These are phyloP conservation scores for Choloepus hoffmanni DNA, from an alignment of 2,113 vertebrate species.

Conservation along the genomic window DNA sequence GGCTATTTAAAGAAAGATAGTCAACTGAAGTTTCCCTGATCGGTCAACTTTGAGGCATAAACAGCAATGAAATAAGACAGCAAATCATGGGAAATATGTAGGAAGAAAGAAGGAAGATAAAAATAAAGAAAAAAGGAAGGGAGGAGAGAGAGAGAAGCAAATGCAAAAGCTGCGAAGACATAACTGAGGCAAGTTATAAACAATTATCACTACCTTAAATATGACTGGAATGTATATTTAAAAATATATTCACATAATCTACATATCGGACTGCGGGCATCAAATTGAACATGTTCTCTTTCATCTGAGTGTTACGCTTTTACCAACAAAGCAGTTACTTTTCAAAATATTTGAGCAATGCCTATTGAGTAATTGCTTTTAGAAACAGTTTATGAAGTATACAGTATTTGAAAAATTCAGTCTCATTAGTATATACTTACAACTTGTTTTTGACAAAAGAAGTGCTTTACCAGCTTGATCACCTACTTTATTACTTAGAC, in stretches of 20 bases:
- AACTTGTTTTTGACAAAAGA: not conserved
- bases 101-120: not conserved
- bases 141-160: not conserved
- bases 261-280: not conserved
- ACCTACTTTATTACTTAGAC: not conserved
- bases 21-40: not conserved
- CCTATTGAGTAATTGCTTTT: slow-evolving; percentile 17
- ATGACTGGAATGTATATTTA: not conserved
- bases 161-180: not conserved
- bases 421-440: not conserved
- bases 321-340: not conserved
- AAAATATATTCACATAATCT: not conserved
- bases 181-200: not conserved
- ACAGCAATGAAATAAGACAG: not conserved
- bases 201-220: not conserved
- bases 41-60: not conserved
- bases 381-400: not conserved
- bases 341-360: not conserved
- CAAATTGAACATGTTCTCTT: not conserved
- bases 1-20: not conserved
- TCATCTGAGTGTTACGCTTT: not conserved
- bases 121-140: not conserved
- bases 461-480: not conserved
- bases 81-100: not conserved
- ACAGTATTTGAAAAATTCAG: not conserved